Evolutionary conservation across 1,140 invertebrate species (phyloP), one percentile per base, ranked within the genome.

Genomic region (Drosophila arizonae): DNA sequence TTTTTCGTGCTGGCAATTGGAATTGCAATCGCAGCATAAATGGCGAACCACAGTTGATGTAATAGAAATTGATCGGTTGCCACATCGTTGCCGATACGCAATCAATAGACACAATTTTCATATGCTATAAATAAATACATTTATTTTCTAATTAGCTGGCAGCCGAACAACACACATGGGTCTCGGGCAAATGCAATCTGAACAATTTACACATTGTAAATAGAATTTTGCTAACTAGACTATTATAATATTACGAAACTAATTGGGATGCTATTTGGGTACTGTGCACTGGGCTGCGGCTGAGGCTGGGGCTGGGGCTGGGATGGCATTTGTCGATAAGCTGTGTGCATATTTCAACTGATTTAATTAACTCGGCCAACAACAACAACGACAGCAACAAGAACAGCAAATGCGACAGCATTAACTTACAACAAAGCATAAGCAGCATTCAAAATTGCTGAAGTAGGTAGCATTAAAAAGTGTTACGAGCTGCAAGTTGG

Each of bases 171-270:
- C 28, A 30, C 28, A 24, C 9, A 55, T 33, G 11, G 24, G 24
- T 52, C 30, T 24, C 48, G 50, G 58, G 45, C 30, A 30, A 56
- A 70, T 54, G 62, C 58, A 70, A 75, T 58, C 67, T 67, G 63
- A 61, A 62, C 54, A 77, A 74, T 77, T 84, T 77, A 63, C 64
- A 81, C 70, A 72, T 76, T 70, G 75, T 72, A 85, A 86, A 81
- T 75, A 66, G 26, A 64, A 71, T 41, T 41, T 56, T 56, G 54
- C 36, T 26, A 46, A 39, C 72, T 76, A 65, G 45, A 15, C 43
- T 41, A 46, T 17, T 63, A 76, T 69, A 51, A 70, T 66, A 60
- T 68, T 60, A 60, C 58, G 41, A 36, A 63, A 58, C 78, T 68
- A 85, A 85, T 86, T 86, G 65, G 50, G 9, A 50, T 41, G 11